A percentile compares a stretch with the other conserved stretches of the same genome.
phyloP scores from a whole-genome alignment of 1,140 invertebrate genomes.

The Arctopsyche grandis region DNA sequence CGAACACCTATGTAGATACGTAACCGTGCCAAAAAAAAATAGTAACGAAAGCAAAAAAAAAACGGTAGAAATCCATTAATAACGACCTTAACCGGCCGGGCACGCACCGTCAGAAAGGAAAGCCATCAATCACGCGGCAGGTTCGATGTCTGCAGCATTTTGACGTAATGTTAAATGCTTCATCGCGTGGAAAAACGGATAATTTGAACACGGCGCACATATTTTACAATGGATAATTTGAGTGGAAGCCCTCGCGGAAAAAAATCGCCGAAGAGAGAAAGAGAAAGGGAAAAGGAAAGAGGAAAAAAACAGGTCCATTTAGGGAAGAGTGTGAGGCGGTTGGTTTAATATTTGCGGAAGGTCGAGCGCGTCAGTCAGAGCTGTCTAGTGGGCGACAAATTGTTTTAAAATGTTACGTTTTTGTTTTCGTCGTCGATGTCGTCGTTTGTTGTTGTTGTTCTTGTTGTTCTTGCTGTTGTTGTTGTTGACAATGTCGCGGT shows the following conservation, averaged over 20 bases:
- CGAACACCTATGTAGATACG: not conserved
- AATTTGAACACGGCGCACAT: slow-evolving; percentile 26
- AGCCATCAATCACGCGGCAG: slow-evolving; percentile 32
- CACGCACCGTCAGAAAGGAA: slow-evolving; percentile 29
- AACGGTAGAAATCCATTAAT: slow-evolving; percentile 4
- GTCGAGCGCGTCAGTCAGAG: slow-evolving; percentile 3
- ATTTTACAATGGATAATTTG: slow-evolving; percentile 36
- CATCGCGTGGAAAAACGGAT: slow-evolving; percentile 41
- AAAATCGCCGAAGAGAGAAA: not conserved
- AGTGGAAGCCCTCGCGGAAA: slow-evolving; percentile 7
- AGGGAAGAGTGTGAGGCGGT: not conserved
- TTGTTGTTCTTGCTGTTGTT: not conserved
- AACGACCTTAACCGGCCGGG: slow-evolving; percentile 27
- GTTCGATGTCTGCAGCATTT: slow-evolving; percentile 36
- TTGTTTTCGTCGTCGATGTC: not conserved
- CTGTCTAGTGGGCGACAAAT: slow-evolving; percentile 9
- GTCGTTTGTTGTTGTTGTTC: not conserved
- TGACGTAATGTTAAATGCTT: slow-evolving; percentile 37
- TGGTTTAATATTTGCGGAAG: not conserved
- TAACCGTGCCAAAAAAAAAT: not conserved
- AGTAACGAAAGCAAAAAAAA: not conserved
- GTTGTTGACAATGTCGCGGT: not conserved
- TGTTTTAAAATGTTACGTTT: slow-evolving; percentile 15
- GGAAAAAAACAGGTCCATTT: no score
- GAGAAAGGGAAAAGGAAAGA: no score